Evolutionary conservation across 1,140 invertebrate genomes (phyloP).

Genomic region (Drosophila insularis): DNA sequence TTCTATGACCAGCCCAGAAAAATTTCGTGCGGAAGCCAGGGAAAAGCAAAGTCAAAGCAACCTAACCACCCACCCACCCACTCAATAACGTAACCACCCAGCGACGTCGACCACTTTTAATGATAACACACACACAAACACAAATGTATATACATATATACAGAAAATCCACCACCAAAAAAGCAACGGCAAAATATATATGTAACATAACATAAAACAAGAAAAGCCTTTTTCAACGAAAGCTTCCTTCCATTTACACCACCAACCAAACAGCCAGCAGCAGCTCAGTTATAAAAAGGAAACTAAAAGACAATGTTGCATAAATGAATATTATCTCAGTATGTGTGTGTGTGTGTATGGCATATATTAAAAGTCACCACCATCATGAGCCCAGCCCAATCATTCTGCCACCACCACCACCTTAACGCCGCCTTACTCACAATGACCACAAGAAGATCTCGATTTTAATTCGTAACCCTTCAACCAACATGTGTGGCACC

Average conservation of each 20-base stretch:
- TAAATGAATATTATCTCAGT: conserved; percentile 14
- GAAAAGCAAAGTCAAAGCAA: not conserved
- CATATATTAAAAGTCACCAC: conserved; percentile 18
- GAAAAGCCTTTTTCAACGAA: conserved; percentile 13
- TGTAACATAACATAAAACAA: conserved; percentile 1
- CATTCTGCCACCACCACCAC: conserved; percentile 5
- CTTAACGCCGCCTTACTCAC: not conserved
- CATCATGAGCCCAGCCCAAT: not conserved
- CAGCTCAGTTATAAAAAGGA: conserved; percentile 8
- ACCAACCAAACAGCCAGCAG: conserved; percentile 9
- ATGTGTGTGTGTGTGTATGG: conserved; percentile 2
- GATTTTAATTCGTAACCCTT: not conserved
- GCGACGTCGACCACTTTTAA: not conserved
- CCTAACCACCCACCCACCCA: not conserved
- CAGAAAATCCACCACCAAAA: conserved; percentile 19
- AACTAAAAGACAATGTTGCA: conserved; percentile 22
- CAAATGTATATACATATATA: too few species aligned
- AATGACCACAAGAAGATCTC: conserved; percentile 4
- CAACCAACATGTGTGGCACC: not conserved
- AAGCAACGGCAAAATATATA: not conserved
- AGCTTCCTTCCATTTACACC: conserved; percentile 16
- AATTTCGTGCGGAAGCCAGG: not conserved
- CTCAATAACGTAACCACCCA: conserved; percentile 1
- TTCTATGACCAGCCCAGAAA: conserved; percentile 19
- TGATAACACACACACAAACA: conserved; percentile 8